Conservation (phyloP, 2,113 vertebrate genomes). For the Ptychochromis oligacanthus region DNA sequence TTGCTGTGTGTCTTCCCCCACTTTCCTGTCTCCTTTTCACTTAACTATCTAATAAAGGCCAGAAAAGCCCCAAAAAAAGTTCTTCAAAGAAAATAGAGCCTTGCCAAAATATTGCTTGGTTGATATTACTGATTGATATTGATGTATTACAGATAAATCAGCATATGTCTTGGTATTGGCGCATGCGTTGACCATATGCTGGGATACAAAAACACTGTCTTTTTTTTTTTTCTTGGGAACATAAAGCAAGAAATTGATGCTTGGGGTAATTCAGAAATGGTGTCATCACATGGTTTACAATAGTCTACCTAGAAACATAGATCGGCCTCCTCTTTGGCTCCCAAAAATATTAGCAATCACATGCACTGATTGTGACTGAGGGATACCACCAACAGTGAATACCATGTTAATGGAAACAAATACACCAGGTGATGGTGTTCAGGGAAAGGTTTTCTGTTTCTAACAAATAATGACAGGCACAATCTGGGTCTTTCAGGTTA, state of each 20-base stretch:
- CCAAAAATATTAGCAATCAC: slow-evolving; percentile 15
- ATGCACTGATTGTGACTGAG: slow-evolving; percentile 38
- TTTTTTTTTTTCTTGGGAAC: neutral
- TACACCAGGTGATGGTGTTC: slow-evolving; percentile 46
- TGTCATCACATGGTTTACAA: neutral
- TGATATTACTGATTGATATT: neutral
- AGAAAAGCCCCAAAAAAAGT: no score
- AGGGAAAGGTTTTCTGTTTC: neutral
- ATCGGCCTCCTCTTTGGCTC: no score
- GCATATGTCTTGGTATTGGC: neutral
- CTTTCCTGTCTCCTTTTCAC: no score
- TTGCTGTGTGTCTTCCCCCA: no score
- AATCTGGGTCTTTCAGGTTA: slow-evolving; percentile 1
- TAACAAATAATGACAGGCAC: neutral
- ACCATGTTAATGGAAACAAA: slow-evolving; percentile 55
- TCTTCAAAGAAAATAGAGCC: no score
- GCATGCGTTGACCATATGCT: neutral
- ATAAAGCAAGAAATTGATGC: neutral
- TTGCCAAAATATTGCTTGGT: neutral
- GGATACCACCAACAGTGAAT: slow-evolving; percentile 39
- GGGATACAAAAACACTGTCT: no score
- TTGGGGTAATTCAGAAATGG: neutral
- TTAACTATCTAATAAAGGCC: no score
- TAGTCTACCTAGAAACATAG: no score
- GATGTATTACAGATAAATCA: neutral